Percentiles rank a stretch among this genome's conserved stretches.
phyloP scores from a whole-genome alignment of 2,888 invertebrate species.

The Brenthis hecate region DNA sequence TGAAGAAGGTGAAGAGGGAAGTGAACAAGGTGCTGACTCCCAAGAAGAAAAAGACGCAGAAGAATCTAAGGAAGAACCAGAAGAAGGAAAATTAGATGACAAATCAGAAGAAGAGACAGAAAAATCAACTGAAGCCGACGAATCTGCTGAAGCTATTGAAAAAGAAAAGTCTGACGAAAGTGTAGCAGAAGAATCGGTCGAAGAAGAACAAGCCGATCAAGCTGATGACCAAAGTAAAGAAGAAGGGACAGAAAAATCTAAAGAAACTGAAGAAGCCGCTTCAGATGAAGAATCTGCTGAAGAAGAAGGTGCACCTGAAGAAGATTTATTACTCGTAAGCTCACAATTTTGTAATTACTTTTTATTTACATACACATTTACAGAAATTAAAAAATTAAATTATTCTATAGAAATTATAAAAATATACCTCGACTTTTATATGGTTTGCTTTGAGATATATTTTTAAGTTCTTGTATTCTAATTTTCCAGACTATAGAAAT shows the following conservation, averaged over 20 bases:
- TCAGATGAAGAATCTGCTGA: conserved; percentile 55
- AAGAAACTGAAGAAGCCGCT: conserved; percentile 53
- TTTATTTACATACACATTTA: background rate
- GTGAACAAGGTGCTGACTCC: conserved; percentile 42
- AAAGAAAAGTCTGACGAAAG: conserved; percentile 54
- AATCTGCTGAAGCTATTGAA: conserved; percentile 33
- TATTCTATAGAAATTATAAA: too few relatives aligned
- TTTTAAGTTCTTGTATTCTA: too few relatives aligned
- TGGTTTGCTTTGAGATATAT: too few relatives aligned
- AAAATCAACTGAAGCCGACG: conserved; percentile 18
- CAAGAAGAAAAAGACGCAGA: conserved; percentile 33
- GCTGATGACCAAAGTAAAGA: conserved; percentile 53
- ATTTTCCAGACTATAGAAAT: conserved; percentile 86
- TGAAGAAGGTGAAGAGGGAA: conserved; percentile 52
- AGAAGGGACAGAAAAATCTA: conserved; percentile 43
- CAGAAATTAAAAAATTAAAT: too few relatives aligned
- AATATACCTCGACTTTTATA: too few relatives aligned
- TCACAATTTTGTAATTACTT: background rate
- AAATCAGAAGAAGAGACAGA: conserved; percentile 53
- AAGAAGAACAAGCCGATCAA: conserved; percentile 54
- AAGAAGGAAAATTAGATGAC: conserved; percentile 41
- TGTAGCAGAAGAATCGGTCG: conserved; percentile 50
- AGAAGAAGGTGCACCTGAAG: conserved; percentile 83
- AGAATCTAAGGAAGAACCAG: conserved; percentile 51
- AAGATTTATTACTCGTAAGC: conserved; percentile 84